Conservation (phyloP, 2,113 vertebrate genomes). For the Bolborhynchus lineola region DNA sequence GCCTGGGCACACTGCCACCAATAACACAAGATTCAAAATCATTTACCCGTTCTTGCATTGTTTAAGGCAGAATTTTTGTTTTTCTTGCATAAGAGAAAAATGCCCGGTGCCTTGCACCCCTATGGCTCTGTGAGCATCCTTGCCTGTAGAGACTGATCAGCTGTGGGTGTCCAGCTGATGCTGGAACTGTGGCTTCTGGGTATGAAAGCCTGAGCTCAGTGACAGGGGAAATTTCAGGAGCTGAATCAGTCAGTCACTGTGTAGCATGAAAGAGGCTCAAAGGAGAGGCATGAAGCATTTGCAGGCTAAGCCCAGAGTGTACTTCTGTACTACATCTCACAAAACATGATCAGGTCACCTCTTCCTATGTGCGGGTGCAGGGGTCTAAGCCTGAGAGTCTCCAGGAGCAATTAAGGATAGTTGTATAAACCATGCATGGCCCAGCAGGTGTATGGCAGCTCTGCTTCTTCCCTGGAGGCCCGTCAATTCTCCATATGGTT, state of each 20-base stretch:
- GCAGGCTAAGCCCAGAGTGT: background rate
- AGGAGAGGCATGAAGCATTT: background rate
- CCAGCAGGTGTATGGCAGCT: background rate
- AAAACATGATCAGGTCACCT: background rate
- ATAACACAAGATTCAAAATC: background rate
- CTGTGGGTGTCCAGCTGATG: background rate
- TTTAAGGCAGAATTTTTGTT: background rate
- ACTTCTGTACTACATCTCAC: background rate
- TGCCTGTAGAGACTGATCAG: background rate
- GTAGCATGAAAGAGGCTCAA: background rate
- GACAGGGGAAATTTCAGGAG: background rate
- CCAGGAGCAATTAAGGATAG: background rate
- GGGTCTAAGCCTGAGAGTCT: background rate
- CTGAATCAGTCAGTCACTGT: too few species aligned
- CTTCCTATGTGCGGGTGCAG: background rate
- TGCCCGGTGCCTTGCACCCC: background rate
- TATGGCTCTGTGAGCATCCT: background rate
- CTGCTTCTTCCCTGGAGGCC: background rate
- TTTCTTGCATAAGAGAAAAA: background rate
- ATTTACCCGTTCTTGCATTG: background rate
- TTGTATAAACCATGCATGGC: background rate
- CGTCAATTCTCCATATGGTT: background rate
- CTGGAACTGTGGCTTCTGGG: background rate
- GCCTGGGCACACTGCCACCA: rapidly evolving
- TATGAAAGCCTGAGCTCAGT: background rate